These are phyloP conservation scores for Tor tambroides DNA, from an alignment of 2,113 vertebrate genomes.

Conservation along the genomic window DNA sequence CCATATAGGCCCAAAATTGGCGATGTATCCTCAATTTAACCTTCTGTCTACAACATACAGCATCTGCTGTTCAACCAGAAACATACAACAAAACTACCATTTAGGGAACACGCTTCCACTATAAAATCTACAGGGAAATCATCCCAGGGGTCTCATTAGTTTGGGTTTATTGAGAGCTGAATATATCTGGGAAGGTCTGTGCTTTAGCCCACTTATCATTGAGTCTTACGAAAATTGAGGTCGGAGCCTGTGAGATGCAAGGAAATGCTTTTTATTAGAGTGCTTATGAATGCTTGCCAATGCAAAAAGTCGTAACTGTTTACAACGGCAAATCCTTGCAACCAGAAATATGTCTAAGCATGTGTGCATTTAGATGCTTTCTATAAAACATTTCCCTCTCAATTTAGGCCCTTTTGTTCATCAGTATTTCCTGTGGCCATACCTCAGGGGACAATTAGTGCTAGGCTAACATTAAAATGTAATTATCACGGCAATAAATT, in stretches of 20 bases:
- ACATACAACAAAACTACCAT: neutral
- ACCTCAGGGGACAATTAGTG: constrained; percentile 63
- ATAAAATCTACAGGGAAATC: neutral
- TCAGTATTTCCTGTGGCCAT: constrained; percentile 31
- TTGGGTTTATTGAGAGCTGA: constrained; percentile 27
- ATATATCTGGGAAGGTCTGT: constrained; percentile 18
- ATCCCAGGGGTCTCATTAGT: constrained; percentile 35
- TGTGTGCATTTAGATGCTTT: neutral
- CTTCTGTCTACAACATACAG: neutral
- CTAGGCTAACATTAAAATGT: constrained; percentile 66
- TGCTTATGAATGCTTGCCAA: constrained; percentile 29
- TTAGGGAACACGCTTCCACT: neutral
- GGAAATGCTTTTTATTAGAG: neutral
- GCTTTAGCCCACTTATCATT: constrained; percentile 29
- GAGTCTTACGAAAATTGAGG: constrained; percentile 24
- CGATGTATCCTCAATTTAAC: neutral
- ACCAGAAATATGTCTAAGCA: neutral
- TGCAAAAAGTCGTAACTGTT: neutral
- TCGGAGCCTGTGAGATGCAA: neutral
- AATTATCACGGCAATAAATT: constrained; percentile 72
- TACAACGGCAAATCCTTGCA: neutral
- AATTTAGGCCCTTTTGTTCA: constrained; percentile 49
- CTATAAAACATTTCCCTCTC: neutral
- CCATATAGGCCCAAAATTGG: neutral
- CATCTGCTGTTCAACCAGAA: constrained; percentile 2